Conservation (phyloP, 2,888 invertebrate species). For the Hirtodrosophila cameraria region DNA sequence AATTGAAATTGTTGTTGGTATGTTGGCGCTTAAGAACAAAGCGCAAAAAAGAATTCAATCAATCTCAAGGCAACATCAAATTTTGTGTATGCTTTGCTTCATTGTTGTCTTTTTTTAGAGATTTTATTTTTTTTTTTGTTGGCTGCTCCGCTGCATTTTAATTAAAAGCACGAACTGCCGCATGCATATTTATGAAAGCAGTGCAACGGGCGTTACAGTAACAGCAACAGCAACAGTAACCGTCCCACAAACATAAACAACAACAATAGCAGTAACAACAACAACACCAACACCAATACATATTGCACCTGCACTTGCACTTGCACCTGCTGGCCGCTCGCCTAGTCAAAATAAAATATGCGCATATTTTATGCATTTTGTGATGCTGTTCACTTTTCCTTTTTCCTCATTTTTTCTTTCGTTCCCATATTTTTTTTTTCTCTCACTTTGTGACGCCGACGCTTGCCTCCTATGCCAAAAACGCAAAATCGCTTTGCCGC, state of each 20-base stretch:
- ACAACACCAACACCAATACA: conserved; percentile 17
- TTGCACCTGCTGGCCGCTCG: conserved; percentile 61
- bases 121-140: conserved; percentile 13
- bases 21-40: conserved; percentile 17
- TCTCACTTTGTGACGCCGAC: conserved; percentile 31
- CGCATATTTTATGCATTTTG: conserved; percentile 79
- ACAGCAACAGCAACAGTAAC: conserved; percentile 1
- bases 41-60: conserved; percentile 63
- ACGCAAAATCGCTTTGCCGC: conserved; percentile 76
- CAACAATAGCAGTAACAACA: conserved; percentile 6
- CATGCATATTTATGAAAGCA: conserved; percentile 79
- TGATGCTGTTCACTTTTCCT: conserved; percentile 63
- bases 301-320: conserved; percentile 19
- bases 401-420: conserved; percentile 26
- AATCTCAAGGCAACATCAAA: conserved; percentile 60
- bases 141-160: conserved; percentile 67
- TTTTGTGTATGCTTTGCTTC: conserved; percentile 37
- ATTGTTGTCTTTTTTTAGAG: conserved; percentile 10
- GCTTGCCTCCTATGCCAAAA: conserved; percentile 64
- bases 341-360: conserved; percentile 77
- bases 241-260: conserved; percentile 15
- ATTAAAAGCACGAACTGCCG: conserved; percentile 71
- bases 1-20: conserved; percentile 68
- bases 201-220: conserved; percentile 45
- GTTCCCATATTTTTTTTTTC: conserved; percentile 12